These are phyloP conservation scores for Oceanodroma tethys DNA, from an alignment of 2,113 vertebrate species.

Conservation along the genomic window DNA sequence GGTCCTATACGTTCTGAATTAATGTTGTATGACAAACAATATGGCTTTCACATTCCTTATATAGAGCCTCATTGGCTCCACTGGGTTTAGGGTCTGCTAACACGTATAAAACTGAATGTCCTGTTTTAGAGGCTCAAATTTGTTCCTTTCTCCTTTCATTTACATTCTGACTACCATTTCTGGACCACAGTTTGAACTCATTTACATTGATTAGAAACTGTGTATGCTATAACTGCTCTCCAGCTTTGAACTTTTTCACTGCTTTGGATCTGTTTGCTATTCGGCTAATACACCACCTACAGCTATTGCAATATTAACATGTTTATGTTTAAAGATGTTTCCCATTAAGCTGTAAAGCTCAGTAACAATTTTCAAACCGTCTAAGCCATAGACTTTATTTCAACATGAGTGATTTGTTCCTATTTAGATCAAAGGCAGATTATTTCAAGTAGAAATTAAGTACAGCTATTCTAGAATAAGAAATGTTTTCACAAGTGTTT, in stretches of 20 bases:
- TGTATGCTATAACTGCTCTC: neutral
- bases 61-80: neutral
- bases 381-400: neutral
- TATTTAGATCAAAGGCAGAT: neutral
- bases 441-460: conserved; percentile 7
- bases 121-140: neutral
- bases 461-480: neutral
- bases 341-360: neutral
- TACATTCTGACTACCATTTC: neutral
- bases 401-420: neutral
- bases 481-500: neutral
- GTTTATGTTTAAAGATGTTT: conserved; percentile 4
- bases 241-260: neutral
- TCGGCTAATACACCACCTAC: neutral
- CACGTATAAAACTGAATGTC: neutral
- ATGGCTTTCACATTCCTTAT: neutral
- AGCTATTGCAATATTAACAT: neutral
- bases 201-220: neutral
- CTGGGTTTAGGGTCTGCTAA: neutral
- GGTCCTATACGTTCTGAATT: neutral
- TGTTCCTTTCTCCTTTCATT: neutral
- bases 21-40: neutral
- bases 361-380: neutral
- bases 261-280: neutral
- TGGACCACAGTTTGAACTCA: neutral